Percentiles rank a stretch among this genome's conserved stretches.
phyloP scores from a whole-genome alignment of 2,797 vertebrate genomes.

The Danio albolineatus region DNA sequence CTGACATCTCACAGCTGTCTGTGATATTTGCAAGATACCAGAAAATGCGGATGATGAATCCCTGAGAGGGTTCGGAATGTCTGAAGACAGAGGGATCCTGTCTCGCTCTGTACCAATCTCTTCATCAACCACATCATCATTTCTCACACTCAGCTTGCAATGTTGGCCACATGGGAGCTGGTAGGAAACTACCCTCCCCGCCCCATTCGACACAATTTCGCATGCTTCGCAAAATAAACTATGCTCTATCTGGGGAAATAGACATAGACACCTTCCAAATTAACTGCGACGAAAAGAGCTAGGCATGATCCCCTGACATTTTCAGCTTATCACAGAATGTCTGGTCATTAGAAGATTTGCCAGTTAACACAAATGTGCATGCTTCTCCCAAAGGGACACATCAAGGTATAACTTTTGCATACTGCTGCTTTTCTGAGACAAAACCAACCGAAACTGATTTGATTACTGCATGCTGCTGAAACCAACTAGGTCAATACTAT shows the following conservation, averaged over 20 bases:
- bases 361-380: slow-evolving; percentile 32
- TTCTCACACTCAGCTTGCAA: slow-evolving; percentile 27
- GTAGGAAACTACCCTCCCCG: slow-evolving; percentile 17
- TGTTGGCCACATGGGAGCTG: slow-evolving; percentile 6
- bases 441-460: slow-evolving; percentile 1
- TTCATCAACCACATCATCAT: slow-evolving; percentile 47
- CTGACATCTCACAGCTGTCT: slow-evolving; percentile 54
- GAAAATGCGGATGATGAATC: slow-evolving; percentile 46
- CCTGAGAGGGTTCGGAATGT: slow-evolving; percentile 18
- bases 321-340: slow-evolving; percentile 5
- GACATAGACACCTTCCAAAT: slow-evolving; percentile 51
- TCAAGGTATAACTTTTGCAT: slow-evolving; percentile 1
- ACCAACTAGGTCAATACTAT: not conserved
- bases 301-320: slow-evolving; percentile 16
- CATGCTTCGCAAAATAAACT: slow-evolving; percentile 49
- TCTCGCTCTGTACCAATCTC: slow-evolving; percentile 39
- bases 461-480: not conserved
- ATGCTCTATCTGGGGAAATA: slow-evolving; percentile 49
- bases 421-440: not conserved
- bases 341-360: slow-evolving; percentile 29
- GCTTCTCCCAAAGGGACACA: slow-evolving; percentile 15
- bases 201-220: slow-evolving; percentile 3
- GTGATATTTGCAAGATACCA: slow-evolving; percentile 31
- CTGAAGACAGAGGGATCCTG: slow-evolving; percentile 35
- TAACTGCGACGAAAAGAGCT: not conserved